Evolutionary conservation across 2,888 invertebrate species (phyloP), one percentile per base, ranked within the genome.

Genomic region (Polydrusus cervinus): DNA sequence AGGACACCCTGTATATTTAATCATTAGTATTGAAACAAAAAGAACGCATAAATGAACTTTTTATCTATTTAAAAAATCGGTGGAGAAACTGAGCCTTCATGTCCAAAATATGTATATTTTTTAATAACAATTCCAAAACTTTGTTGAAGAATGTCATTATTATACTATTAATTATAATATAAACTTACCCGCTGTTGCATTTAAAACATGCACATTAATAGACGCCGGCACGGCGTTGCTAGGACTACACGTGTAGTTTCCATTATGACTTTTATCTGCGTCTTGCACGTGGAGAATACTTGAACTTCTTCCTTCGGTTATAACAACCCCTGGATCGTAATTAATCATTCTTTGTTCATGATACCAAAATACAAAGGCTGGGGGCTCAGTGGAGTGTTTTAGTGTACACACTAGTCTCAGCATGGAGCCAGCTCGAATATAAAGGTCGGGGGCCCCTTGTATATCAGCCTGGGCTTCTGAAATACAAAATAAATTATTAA

Each of bases 191-290:
- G 85, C 86, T 25, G 86, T 89, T 89, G 93, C 92, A 82, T 92
- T 92, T 66, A 93, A 89, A 18, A 93, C 93, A 83, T 93, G 93
- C 49, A 93, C 92, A 53, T 91, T 89, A 40, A 93, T 92, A 11
- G 90, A 91, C 79, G 92, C 91, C 0, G 92, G 90, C 30, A 90
- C 88, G 13, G 92, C 91, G 49, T 92, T 92, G 8, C 91, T 90
- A 20, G 93, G 92, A 0, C 90, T 90, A 82, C 93, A 93, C 14
- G 92, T 93, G 86, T 93, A 93, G 87, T 92, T 93, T 8, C 93
- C 93, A 34, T 92, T 91, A 82, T 93, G 92, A 69, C 85, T 87
- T 78, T 87, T 87, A 76, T 87, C 87, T 0, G 92, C 93, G 81
- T 92, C 92, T 34, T 91, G 90, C 65, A 93, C 90, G 71, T 92